These are phyloP conservation scores for Drosophila pseudoobscura DNA, from an alignment of 1,140 invertebrate species.

Conservation along the genomic window DNA sequence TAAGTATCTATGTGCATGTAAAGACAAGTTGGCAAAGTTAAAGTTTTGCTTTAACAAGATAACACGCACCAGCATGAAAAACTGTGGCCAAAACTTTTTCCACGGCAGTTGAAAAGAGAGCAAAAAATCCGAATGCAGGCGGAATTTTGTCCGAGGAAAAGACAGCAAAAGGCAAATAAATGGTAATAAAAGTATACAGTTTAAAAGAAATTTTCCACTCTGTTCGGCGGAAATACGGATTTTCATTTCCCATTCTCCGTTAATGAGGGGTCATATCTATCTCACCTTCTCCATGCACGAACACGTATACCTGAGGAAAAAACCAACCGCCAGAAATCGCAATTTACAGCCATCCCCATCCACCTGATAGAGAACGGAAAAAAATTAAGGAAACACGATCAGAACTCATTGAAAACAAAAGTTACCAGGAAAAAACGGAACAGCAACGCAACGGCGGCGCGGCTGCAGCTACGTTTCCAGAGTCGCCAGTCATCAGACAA, in stretches of 20 bases:
- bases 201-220: too few species aligned
- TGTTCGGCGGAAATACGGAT: too few species aligned
- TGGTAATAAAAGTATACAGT: neutral
- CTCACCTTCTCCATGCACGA: too few species aligned
- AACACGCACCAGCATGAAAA: slow-evolving; percentile 80
- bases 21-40: slow-evolving; percentile 77
- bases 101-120: slow-evolving; percentile 25
- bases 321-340: slow-evolving; percentile 15
- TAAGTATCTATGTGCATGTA: slow-evolving; percentile 61
- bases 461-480: too few species aligned
- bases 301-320: too few species aligned
- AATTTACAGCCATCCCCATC: slow-evolving; percentile 24
- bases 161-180: slow-evolving; percentile 10
- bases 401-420: slow-evolving; percentile 55
- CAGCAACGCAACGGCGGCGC: neutral
- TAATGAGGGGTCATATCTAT: neutral
- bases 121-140: slow-evolving; percentile 16
- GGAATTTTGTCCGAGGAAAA: slow-evolving; percentile 8
- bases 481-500: slow-evolving; percentile 34
- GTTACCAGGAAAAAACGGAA: slow-evolving; percentile 23
- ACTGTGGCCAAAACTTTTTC: slow-evolving; percentile 76
- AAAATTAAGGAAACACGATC: slow-evolving; percentile 71
- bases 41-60: slow-evolving; percentile 82
- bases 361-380: slow-evolving; percentile 6
- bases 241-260: too few species aligned